phyloP scores from a whole-genome alignment of 2,113 vertebrate genomes.

The Pterocles gutturalis region DNA sequence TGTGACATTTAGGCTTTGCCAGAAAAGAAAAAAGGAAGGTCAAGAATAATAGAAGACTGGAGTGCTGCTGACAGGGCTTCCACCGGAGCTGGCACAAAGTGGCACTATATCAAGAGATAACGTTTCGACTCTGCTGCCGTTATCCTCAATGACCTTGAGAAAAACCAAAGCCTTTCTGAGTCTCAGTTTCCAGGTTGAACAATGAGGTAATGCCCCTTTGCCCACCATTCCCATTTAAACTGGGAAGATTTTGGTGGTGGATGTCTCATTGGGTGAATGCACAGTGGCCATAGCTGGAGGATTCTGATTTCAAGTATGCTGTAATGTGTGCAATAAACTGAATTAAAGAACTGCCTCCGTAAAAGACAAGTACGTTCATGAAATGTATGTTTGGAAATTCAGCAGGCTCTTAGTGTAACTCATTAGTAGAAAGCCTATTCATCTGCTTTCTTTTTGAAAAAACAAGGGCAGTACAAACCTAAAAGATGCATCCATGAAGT shows the following conservation, averaged over 20 bases:
- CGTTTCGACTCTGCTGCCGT: neutral
- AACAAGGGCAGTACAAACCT: neutral
- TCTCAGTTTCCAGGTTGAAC: neutral
- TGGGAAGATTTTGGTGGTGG: neutral
- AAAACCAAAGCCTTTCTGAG: neutral
- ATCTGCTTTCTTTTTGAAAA: neutral
- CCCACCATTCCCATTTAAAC: neutral
- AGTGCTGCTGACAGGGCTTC: neutral
- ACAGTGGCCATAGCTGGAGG: neutral
- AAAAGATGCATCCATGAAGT: neutral
- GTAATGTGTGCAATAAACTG: neutral
- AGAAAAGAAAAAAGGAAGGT: neutral
- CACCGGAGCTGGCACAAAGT: neutral
- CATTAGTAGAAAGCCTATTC: neutral
- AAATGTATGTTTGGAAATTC: neutral
- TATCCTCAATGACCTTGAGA: neutral
- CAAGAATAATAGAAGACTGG: neutral
- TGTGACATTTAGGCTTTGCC: constrained; percentile 12
- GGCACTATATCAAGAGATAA: neutral
- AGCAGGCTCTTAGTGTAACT: neutral
- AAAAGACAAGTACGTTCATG: neutral
- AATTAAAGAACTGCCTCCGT: neutral
- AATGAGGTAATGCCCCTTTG: neutral
- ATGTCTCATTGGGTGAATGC: neutral
- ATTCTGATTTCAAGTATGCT: neutral